Percentiles rank a stretch among this genome's conserved stretches.
phyloP scores from a whole-genome alignment of 2,888 invertebrate species.

The Drosophila gaucha region DNA sequence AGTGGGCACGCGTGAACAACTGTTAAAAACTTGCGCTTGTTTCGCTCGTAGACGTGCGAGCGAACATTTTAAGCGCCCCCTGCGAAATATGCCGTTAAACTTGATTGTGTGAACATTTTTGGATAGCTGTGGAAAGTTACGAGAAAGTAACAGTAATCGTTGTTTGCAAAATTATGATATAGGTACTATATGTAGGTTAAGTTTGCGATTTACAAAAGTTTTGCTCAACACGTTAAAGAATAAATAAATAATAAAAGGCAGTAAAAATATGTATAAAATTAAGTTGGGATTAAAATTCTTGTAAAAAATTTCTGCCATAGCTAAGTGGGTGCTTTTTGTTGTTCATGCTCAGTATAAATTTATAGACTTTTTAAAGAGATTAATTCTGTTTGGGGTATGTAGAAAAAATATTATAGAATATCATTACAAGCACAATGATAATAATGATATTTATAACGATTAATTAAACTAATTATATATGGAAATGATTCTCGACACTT shows the following conservation, averaged over 20 bases:
- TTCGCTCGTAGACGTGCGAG: constrained; percentile 3
- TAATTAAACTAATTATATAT: no score
- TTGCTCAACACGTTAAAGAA: no score
- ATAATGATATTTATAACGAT: no score
- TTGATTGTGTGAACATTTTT: constrained; percentile 12
- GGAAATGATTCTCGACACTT: no score
- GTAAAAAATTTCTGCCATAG: no score
- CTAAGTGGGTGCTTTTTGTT: no score
- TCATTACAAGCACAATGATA: no score
- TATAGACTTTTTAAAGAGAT: no score
- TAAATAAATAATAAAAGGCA: neutral
- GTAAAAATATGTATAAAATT: neutral
- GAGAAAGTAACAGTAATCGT: neutral
- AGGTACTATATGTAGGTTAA: neutral
- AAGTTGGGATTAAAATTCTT: neutral
- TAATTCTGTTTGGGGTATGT: no score
- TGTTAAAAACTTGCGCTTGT: constrained; percentile 49
- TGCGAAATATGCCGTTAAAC: constrained; percentile 12
- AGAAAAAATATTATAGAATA: no score
- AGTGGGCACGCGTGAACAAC: constrained; percentile 69
- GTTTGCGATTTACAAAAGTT: neutral
- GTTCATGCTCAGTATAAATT: no score
- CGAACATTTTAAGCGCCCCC: constrained; percentile 21
- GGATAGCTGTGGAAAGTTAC: neutral
- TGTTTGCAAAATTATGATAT: neutral